These are phyloP conservation scores for Heliconius nattereri DNA, from an alignment of 1,140 invertebrate species.

Conservation along the genomic window DNA sequence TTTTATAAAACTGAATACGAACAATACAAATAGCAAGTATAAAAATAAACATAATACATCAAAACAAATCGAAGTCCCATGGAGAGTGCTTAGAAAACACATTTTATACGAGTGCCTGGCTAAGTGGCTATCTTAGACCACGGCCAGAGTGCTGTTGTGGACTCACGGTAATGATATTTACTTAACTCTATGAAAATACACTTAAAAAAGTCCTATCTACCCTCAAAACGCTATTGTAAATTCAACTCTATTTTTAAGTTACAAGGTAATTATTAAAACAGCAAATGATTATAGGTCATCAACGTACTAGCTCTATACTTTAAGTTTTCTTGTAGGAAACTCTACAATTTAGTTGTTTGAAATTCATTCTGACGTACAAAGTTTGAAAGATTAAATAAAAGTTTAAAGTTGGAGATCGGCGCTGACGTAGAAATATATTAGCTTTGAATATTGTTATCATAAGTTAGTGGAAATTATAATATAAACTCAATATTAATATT, in stretches of 20 bases:
- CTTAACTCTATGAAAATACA: constrained; percentile 21
- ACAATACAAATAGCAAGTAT: background rate
- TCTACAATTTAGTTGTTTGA: constrained; percentile 46
- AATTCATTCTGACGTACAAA: constrained; percentile 43
- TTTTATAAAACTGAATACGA: no score
- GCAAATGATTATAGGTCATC: constrained; percentile 21
- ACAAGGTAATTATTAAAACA: background rate
- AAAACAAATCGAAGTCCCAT: constrained; percentile 35
- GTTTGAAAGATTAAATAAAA: constrained; percentile 39
- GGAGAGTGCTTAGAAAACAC: constrained; percentile 41
- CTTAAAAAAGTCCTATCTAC: constrained; percentile 20
- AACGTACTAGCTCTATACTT: constrained; percentile 29
- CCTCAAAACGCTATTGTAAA: background rate
- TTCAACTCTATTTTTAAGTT: background rate
- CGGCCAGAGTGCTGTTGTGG: constrained; percentile 42
- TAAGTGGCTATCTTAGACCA: constrained; percentile 44
- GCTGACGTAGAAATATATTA: constrained; percentile 39
- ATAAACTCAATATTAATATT: constrained; percentile 17
- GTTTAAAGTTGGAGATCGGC: constrained; percentile 40
- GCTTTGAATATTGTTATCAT: constrained; percentile 38
- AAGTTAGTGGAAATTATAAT: constrained; percentile 29
- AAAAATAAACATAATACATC: constrained; percentile 13
- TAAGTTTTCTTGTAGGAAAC: constrained; percentile 43
- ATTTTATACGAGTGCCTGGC: constrained; percentile 41
- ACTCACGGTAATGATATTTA: constrained; percentile 46